Evolutionary conservation across 2,888 invertebrate genomes (phyloP).

Genomic region (Ennomos fuscantarius): DNA sequence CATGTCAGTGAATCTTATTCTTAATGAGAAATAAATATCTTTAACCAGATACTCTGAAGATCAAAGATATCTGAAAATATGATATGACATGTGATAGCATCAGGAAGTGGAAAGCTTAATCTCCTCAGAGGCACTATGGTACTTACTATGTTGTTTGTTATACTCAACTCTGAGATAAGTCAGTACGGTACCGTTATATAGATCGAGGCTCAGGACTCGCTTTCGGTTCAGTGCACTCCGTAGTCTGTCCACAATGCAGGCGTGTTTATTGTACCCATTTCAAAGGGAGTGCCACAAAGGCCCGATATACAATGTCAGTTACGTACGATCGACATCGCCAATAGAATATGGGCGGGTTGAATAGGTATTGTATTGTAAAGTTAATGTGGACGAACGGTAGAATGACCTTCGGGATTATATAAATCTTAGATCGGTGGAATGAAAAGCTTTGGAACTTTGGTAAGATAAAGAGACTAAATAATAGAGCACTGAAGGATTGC

Average conservation of each 20-base stretch:
- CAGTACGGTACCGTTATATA: conserved; percentile 41
- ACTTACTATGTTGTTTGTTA: not conserved
- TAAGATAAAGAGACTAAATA: too few species aligned
- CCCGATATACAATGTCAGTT: conserved; percentile 56
- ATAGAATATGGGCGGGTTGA: conserved; percentile 51
- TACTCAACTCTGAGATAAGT: conserved; percentile 35
- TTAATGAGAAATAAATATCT: too few species aligned
- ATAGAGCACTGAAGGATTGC: too few species aligned
- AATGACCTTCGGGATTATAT: conserved; percentile 31
- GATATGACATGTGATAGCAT: conserved; percentile 3
- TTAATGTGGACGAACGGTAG: conserved; percentile 25
- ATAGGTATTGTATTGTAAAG: conserved; percentile 45
- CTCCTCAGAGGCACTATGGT: conserved; percentile 16
- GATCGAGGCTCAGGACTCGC: conserved; percentile 14
- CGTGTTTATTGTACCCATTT: conserved; percentile 64
- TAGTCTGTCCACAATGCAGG: conserved; percentile 57
- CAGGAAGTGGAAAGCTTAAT: conserved; percentile 22
- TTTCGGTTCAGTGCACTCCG: conserved; percentile 55
- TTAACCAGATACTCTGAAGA: too few species aligned
- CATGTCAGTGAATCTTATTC: too few species aligned
- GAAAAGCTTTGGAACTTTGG: not conserved
- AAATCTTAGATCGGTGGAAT: conserved; percentile 8
- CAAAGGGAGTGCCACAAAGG: conserved; percentile 65
- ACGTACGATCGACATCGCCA: conserved; percentile 45
- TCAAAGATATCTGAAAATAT: not conserved